Conservation (phyloP, 2,797 vertebrate species). For the Acipenser oxyrinchus region DNA sequence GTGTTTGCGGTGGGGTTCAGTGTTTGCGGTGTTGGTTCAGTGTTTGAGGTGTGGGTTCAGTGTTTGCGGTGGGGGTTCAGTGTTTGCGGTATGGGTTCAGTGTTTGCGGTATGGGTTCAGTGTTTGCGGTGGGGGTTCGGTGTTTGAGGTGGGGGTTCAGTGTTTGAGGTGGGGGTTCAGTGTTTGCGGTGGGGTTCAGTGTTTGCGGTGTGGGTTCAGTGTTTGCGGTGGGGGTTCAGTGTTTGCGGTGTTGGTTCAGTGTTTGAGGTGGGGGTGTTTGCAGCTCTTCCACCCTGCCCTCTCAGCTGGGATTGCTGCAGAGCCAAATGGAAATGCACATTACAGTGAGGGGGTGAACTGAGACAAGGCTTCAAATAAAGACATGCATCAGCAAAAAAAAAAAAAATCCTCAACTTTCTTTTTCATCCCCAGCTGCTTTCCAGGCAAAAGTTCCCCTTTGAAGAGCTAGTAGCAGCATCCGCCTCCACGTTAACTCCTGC, state of each 20-base stretch:
- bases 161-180: slow-evolving; percentile 3
- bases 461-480: slow-evolving; percentile 60
- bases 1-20: no score
- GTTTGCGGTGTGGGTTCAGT: slow-evolving; percentile 20
- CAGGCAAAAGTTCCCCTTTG: slow-evolving; percentile 57
- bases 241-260: slow-evolving; percentile 51
- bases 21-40: no score
- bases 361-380: slow-evolving; percentile 21
- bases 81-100: no score
- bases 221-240: slow-evolving; percentile 34
- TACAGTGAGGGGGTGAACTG: slow-evolving; percentile 28
- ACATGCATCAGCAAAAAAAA: slow-evolving; percentile 36
- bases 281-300: slow-evolving; percentile 6
- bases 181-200: not conserved
- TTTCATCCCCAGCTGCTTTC: slow-evolving; percentile 61
- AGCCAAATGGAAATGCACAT: slow-evolving; percentile 54
- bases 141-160: no score
- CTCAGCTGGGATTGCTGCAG: slow-evolving; percentile 51
- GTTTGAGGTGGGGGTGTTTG: slow-evolving; percentile 41
- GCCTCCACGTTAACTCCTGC: slow-evolving; percentile 22
- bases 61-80: no score
- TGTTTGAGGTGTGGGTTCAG: no score
- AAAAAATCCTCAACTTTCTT: slow-evolving; percentile 58
- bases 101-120: no score
- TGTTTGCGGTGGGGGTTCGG: no score